Evolutionary conservation across 2,797 vertebrate genomes (phyloP).

Genomic region (Sylvia borin): DNA sequence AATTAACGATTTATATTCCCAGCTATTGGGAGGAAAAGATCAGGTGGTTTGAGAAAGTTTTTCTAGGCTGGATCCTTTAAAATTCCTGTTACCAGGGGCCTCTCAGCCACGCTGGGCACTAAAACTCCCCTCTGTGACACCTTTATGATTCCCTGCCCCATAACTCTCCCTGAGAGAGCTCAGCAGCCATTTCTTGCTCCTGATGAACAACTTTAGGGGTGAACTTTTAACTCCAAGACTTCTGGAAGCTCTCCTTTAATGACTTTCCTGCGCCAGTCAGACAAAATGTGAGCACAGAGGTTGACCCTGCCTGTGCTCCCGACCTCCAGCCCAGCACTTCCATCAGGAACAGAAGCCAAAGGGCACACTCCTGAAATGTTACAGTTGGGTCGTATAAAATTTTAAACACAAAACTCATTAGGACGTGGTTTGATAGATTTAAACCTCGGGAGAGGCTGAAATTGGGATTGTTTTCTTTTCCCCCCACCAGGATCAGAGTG

Average conservation of each 20-base stretch:
- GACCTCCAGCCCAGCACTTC: neutral
- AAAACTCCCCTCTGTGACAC: neutral
- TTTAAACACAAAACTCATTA: neutral
- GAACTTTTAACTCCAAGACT: neutral
- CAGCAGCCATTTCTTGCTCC: neutral
- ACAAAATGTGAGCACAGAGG: neutral
- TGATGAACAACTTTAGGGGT: neutral
- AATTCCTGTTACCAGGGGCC: neutral
- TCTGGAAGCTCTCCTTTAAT: neutral
- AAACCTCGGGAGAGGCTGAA: neutral
- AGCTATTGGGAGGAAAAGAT: neutral
- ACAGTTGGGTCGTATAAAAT: neutral
- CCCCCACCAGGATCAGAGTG: rapidly evolving
- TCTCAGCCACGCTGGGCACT: neutral
- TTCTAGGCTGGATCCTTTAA: neutral
- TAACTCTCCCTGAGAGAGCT: neutral
- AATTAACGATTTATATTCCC: neutral
- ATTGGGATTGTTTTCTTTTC: neutral
- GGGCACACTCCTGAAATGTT: neutral
- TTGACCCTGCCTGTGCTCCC: neutral
- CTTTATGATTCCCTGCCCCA: neutral
- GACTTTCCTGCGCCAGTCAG: neutral
- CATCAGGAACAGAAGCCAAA: rapidly evolving
- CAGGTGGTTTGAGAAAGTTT: neutral
- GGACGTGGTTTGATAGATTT: neutral